Evolutionary conservation across 2,113 vertebrate species (phyloP).

Genomic region (Erythrocebus patas): DNA sequence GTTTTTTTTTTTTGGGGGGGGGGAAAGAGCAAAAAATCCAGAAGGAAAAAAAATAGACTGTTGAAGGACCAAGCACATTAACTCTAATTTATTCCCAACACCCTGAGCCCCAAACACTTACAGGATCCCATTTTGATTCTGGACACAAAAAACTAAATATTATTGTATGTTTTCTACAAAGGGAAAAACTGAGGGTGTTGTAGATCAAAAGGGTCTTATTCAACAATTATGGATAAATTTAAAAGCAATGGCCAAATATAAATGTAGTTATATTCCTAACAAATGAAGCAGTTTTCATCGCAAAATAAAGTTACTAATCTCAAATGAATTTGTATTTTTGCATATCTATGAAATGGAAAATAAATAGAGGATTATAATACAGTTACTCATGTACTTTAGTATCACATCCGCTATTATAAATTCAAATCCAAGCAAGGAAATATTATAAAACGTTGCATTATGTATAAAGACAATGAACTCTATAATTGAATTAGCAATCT

Average conservation of each 20-base stretch:
- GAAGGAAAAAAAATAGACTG: background rate
- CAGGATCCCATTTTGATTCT: background rate
- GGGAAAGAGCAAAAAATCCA: background rate
- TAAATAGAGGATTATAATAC: conserved; percentile 66
- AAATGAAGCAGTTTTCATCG: background rate
- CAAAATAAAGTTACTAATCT: conserved; percentile 67
- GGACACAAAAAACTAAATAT: background rate
- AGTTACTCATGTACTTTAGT: conserved; percentile 72
- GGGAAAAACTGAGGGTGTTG: background rate
- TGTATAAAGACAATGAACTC: conserved; percentile 69
- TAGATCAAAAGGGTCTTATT: background rate
- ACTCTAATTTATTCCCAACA: background rate
- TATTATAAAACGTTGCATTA: conserved; percentile 60
- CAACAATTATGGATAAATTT: background rate
- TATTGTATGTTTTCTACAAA: background rate
- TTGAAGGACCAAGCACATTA: background rate
- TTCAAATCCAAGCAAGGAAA: conserved; percentile 68
- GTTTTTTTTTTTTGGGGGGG: background rate
- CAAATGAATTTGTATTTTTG: conserved; percentile 70
- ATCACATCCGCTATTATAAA: conserved; percentile 69
- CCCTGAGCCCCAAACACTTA: background rate
- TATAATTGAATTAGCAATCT: conserved; percentile 38
- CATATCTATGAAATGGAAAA: conserved; percentile 59
- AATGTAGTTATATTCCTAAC: background rate
- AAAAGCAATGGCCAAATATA: background rate